Evolutionary conservation across 1,140 invertebrate genomes (phyloP), one percentile per base, ranked within the genome.

Genomic region (Chionoecetes opilio): DNA sequence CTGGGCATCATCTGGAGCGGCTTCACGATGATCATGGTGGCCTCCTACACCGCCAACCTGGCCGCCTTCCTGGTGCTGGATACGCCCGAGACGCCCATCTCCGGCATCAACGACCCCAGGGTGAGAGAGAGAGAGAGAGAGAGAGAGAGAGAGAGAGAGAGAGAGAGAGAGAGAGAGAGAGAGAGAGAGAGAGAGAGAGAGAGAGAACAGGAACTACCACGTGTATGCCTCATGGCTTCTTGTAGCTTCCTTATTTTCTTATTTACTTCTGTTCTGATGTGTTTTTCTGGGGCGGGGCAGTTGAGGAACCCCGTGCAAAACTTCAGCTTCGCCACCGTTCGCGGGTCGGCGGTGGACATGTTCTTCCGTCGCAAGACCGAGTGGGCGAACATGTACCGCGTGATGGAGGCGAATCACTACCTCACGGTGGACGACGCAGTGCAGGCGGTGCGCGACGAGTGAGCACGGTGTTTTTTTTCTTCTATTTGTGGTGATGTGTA

Each of bases 1-100:
- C 97, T 99, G n/a, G 99, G 99, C 29, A 99, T 99, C 99, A 99
- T 99, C 14, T 99, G 99, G 99, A 99, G 99, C 93, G 99, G 99
- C 89, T 99, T 99, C 97, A 99, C 99, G 31, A 99, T 99, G 99
- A 99, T 99, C 96, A 99, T 99, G 96, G 99, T 99, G 2, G 99
- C 99, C 82, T 99, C 99, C 0, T 99, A 99, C 97, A 99, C 99
- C 97, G 99, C 99, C 97, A 99, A 99, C 97, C 97, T 99, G 97
- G 99, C 99, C 93, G 99, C 99, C 96, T 99, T 99, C 97, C 98
- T 99, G 75, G 99, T 99, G 97, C 97, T 99, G 96, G 99, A 99
- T 97, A 97, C 99, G 96, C 99, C 99, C 1, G 99, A 99, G 97
- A 99, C 99, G 0, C 99, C 99, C 97, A 98, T 99, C 8, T 99